Conservation (phyloP, 2,888 invertebrate genomes). For the Netelia fuscicornis region DNA sequence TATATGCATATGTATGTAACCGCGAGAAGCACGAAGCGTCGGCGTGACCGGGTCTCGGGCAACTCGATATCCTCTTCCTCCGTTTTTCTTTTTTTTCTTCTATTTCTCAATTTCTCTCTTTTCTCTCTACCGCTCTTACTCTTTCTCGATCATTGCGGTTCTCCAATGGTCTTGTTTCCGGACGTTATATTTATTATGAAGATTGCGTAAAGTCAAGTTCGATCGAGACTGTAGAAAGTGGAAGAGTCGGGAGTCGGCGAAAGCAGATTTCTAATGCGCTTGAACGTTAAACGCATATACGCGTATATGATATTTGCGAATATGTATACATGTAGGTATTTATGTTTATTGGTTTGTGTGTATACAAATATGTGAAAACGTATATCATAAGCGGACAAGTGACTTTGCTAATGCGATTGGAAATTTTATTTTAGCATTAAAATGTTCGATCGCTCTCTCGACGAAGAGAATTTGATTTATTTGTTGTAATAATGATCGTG, state of each 20-base stretch:
- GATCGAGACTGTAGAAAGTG: constrained; percentile 73
- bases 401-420: constrained; percentile 18
- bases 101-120: not conserved
- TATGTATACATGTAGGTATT: constrained; percentile 10
- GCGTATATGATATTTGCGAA: constrained; percentile 19
- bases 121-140: constrained; percentile 1
- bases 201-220: constrained; percentile 74
- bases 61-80: constrained; percentile 36
- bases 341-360: not conserved
- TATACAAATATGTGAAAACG: not conserved
- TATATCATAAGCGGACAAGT: not conserved
- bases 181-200: constrained; percentile 53
- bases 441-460: constrained; percentile 23
- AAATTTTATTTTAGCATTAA: constrained; percentile 35
- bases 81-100: constrained; percentile 24
- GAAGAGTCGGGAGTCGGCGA: constrained; percentile 58
- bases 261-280: constrained; percentile 68
- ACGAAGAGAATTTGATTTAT: constrained; percentile 43
- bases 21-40: constrained; percentile 23
- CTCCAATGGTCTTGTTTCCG: constrained; percentile 14
- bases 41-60: constrained; percentile 59
- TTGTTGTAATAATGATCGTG: constrained; percentile 38
- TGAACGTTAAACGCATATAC: constrained; percentile 26
- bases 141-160: not conserved
- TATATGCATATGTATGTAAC: constrained; percentile 3